Base-by-base conservation (phyloP, 1,140 invertebrate genomes). In the Macrobrachium rosenbergii region DNA sequence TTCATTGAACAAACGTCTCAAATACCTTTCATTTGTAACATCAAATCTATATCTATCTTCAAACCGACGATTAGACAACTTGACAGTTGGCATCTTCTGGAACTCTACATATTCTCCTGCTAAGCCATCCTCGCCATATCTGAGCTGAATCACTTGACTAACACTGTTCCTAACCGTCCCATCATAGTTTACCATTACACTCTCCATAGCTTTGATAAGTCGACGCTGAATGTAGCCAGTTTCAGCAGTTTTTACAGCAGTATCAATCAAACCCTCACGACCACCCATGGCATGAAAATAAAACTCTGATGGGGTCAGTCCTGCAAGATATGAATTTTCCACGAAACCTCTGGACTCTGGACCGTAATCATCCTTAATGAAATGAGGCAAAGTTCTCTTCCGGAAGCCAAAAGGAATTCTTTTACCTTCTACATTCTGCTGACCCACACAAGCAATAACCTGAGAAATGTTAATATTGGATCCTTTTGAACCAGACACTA, bases 251-350 rank as follows among this genome's bases (percentile, higher is more conserved):
- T 99, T 99, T 43, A 99, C 99, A 93, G 99, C 99, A 89, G 99
- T 99, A 98, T 99, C 99, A 92, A 99, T 99, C 88, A 99, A 95
- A 97, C 99, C 99, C 94, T 99, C 99, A 92, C 99, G 95, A 93
- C 99, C 99, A 92, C 99, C 99, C 99, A 99, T 99, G 90, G 99
- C 98, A 93, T 99, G 99, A 92, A 99, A 99, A 93, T 97, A 99
- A 92, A 99, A 99, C 92, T 99, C 99, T 0, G 98, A 98, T 0
- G 99, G 98, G 0, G 99, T 99, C 90, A 99, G 93, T 88, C 99
- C 99, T 91, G 98, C 98, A 90, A 99, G 95, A 92, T 99, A 99
- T 0, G 99, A 99, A 92, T 99, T 99, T 93, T 99, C 98, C 86
- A 99, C 99, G 93, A 99, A 99, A 59, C 99, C 99, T 93, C 98